These are phyloP conservation scores for Galerucella calmariensis DNA, from an alignment of 2,888 invertebrate species.

Conservation along the genomic window DNA sequence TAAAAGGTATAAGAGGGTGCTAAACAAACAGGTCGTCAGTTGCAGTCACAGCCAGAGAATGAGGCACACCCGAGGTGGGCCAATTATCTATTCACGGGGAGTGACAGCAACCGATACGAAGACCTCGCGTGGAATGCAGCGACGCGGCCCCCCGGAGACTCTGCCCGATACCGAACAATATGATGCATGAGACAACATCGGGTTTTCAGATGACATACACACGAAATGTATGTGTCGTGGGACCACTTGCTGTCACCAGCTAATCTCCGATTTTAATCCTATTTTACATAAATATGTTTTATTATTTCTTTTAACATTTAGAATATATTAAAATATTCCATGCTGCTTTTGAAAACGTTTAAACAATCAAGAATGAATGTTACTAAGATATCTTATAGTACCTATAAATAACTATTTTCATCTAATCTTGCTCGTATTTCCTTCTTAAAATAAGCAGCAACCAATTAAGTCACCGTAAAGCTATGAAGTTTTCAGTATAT, in stretches of 20 bases:
- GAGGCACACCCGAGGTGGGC: constrained; percentile 66
- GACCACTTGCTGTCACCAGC: constrained; percentile 46
- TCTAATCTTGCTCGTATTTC: constrained; percentile 6
- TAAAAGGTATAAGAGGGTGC: constrained; percentile 43
- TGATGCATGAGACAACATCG: constrained; percentile 58
- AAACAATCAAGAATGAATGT: too few species aligned
- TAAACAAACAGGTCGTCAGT: constrained; percentile 63
- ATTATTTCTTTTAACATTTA: background rate
- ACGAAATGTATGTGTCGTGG: constrained; percentile 22
- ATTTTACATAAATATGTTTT: constrained; percentile 35
- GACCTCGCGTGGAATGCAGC: constrained; percentile 60
- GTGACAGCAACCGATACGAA: constrained; percentile 62
- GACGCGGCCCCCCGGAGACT: constrained; percentile 57
- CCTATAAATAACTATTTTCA: background rate
- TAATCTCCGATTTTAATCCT: constrained; percentile 38
- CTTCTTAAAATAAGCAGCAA: constrained; percentile 6
- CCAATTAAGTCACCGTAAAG: constrained; percentile 25
- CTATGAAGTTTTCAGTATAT: constrained; percentile 27
- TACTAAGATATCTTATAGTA: too few species aligned
- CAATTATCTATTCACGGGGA: constrained; percentile 67
- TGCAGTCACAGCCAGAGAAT: constrained; percentile 41
- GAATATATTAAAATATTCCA: background rate
- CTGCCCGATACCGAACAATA: constrained; percentile 45
- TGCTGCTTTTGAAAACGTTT: too few species aligned
- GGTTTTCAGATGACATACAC: constrained; percentile 55